Evolutionary conservation across 2,888 invertebrate species (phyloP).

Genomic region (Andrena haemorrhoa): DNA sequence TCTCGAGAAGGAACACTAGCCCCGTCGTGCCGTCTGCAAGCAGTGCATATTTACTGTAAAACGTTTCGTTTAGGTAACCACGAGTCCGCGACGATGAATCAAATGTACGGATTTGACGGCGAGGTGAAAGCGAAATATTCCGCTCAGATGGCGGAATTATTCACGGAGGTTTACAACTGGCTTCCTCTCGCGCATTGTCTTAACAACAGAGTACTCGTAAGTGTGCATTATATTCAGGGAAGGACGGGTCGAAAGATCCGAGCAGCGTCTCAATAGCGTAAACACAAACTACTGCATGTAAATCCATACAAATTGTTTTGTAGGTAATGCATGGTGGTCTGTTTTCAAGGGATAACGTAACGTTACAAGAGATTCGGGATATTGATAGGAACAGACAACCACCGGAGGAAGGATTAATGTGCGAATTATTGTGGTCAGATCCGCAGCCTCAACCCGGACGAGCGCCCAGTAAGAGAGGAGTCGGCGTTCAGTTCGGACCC

Average conservation of each 20-base stretch:
- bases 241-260: constrained; percentile 23
- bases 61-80: constrained; percentile 93
- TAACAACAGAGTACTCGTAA: constrained; percentile 92
- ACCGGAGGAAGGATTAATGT: constrained; percentile 98
- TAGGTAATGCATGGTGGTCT: constrained; percentile 99
- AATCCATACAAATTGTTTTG: constrained; percentile 2
- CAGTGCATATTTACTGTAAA: background rate
- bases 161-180: constrained; percentile 99
- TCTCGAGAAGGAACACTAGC: too few species aligned
- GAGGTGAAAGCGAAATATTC: constrained; percentile 99
- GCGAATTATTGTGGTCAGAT: constrained; percentile 99
- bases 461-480: constrained; percentile 97
- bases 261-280: background rate
- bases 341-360: constrained; percentile 96
- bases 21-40: background rate
- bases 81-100: constrained; percentile 99
- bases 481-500: constrained; percentile 99
- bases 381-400: constrained; percentile 98
- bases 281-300: background rate
- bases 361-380: constrained; percentile 95
- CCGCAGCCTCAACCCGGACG: constrained; percentile 96
- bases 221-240: constrained; percentile 65
- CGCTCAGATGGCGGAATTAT: constrained; percentile 97
- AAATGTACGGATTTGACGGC: constrained; percentile 99
- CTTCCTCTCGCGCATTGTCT: constrained; percentile 98